Conservation (phyloP, 2,797 vertebrate species). For the Hephaestus fuliginosus region DNA sequence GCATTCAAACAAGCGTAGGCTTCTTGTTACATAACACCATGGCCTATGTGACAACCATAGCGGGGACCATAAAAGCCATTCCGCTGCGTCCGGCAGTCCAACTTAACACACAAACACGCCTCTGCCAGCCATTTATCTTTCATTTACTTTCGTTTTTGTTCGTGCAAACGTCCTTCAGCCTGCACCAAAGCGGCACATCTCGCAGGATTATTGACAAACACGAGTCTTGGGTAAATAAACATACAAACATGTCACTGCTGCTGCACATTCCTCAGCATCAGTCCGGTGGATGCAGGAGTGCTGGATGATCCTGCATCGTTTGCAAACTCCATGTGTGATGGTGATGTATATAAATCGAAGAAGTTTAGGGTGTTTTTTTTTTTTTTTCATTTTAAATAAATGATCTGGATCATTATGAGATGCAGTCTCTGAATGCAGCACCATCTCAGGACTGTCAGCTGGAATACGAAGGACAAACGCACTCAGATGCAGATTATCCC, state of each 20-base stretch:
- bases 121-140: constrained; percentile 42
- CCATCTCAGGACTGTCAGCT: constrained; percentile 44
- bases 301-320: not conserved
- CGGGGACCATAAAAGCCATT: constrained; percentile 63
- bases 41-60: constrained; percentile 83
- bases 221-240: constrained; percentile 64
- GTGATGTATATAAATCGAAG: not conserved
- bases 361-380: constrained; percentile 35
- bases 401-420: constrained; percentile 33
- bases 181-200: constrained; percentile 33
- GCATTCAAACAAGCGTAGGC: constrained; percentile 83
- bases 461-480: constrained; percentile 29
- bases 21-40: constrained; percentile 85
- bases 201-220: constrained; percentile 42
- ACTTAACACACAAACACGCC: constrained; percentile 54
- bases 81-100: constrained; percentile 51
- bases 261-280: constrained; percentile 85
- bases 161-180: constrained; percentile 51
- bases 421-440: constrained; percentile 25
- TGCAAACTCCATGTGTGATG: not conserved
- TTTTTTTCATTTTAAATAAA: constrained; percentile 28
- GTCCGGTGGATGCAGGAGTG: constrained; percentile 32
- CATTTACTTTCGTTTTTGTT: not conserved
- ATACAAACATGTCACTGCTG: constrained; percentile 52
- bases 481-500: constrained; percentile 51